Conservation (phyloP, 2,888 invertebrate species). For the Sepioteuthis lessoniana region DNA sequence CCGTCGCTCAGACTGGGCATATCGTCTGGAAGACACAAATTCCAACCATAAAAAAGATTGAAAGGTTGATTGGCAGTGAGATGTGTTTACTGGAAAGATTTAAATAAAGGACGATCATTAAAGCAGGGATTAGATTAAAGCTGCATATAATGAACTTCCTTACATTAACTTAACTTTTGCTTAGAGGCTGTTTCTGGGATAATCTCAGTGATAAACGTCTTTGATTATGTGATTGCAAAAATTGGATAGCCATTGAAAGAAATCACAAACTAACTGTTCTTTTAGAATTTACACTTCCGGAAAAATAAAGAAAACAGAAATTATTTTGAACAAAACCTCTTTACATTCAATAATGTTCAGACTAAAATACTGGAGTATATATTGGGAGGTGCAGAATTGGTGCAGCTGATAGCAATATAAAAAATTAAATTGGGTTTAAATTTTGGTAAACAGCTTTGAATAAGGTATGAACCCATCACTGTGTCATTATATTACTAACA, state of each 20-base stretch:
- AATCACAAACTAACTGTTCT: background rate
- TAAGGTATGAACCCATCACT: no score
- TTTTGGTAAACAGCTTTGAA: no score
- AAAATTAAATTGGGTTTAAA: no score
- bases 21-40: constrained; percentile 44
- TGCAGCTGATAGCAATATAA: no score
- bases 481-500: no score
- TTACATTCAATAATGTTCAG: no score
- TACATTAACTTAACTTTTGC: background rate
- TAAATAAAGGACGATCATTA: background rate
- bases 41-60: constrained; percentile 37
- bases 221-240: background rate
- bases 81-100: background rate
- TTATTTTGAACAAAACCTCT: no score
- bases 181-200: background rate
- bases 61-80: background rate
- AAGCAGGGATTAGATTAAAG: background rate
- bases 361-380: no score
- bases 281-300: background rate
- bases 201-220: background rate
- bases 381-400: no score
- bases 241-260: background rate
- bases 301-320: no score
- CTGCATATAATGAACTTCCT: background rate
- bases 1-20: constrained; percentile 37